Evolutionary conservation across 2,113 vertebrate species (phyloP), one percentile per base, ranked within the genome.

Genomic region (Hassar affinis): DNA sequence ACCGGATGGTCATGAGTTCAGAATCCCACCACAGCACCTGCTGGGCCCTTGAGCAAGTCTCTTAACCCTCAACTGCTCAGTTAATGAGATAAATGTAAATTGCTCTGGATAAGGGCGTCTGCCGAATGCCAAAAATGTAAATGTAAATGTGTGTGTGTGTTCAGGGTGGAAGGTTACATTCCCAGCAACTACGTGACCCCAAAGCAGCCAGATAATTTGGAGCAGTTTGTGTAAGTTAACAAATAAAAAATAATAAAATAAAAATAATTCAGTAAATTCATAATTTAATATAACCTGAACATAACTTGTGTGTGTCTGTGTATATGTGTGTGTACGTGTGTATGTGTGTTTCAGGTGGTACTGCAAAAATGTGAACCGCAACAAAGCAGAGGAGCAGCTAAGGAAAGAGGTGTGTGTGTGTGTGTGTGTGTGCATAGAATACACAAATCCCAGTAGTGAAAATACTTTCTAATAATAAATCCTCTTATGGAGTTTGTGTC

Each of bases 161-260:
- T 66, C 87, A 99, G 97, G 27, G 92, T 93, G 80, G 94, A 97
- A 90, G 97, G 97, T 10, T 99, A 97, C 92, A 97, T 99, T 85
- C 97, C 97, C 81, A 98, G 97, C 90, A 98, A 98, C 91, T 98
- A 98, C 11, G 94, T 99, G 52, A 96, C 95, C 1, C 96, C 94
- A 89, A 97, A 96, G 90, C 95, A 93, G 85, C 94, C 94, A 0
- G 95, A 94, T 83, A 96, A 96, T 89, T 92, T 98, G 87, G 94
- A 94, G 85, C 95, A 98, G 82, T 97, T 95, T 92, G 92, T 92
- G 97, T 98, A 93, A 97, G 97, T 78, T 54, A 14, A 42, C 11
- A n/a, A n/a, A n/a, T n/a, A n/a, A n/a, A n/a, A n/a, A n/a, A n/a
- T n/a, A 47, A 27, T 45, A 30, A 47, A 54, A 20, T 18, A 7